Percentiles rank a stretch among this genome's conserved stretches.
phyloP scores from a whole-genome alignment of 2,797 vertebrate species.

The Siniperca obscura region DNA sequence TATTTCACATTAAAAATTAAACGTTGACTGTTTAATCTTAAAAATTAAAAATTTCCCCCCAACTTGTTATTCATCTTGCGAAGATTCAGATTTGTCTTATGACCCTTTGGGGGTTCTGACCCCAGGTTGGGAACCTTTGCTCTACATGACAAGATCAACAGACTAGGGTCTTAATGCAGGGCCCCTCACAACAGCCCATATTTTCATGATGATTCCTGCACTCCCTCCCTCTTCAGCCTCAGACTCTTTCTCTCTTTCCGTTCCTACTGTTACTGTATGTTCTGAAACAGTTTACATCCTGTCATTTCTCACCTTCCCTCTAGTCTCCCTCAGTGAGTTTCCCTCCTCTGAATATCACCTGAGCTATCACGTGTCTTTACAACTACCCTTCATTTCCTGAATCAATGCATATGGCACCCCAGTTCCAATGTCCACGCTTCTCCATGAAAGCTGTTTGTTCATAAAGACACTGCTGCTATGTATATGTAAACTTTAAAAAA shows the following conservation, averaged over 20 bases:
- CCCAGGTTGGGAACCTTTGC: background rate
- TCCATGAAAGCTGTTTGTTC: background rate
- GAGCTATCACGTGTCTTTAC: background rate
- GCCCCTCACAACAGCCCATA: background rate
- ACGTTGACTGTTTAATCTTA: no score
- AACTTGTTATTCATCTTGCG: no score
- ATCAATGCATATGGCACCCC: background rate
- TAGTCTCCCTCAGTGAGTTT: slow-evolving; percentile 1
- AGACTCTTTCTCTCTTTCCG: background rate
- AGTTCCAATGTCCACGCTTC: slow-evolving; percentile 18
- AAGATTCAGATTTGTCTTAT: background rate
- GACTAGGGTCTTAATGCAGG: background rate
- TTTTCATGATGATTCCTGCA: background rate
- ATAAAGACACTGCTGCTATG: background rate
- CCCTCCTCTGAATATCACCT: slow-evolving; percentile 2
- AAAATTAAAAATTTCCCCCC: no score
- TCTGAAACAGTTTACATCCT: background rate
- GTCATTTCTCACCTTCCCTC: background rate
- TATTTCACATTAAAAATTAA: background rate
- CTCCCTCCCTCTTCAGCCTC: background rate
- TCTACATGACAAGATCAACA: background rate
- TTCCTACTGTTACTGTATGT: background rate
- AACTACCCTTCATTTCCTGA: background rate
- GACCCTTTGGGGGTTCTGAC: background rate
- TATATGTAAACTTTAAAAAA: background rate